Evolutionary conservation across 2,888 invertebrate genomes (phyloP), one percentile per base, ranked within the genome.

Genomic region (Idaea aversata): DNA sequence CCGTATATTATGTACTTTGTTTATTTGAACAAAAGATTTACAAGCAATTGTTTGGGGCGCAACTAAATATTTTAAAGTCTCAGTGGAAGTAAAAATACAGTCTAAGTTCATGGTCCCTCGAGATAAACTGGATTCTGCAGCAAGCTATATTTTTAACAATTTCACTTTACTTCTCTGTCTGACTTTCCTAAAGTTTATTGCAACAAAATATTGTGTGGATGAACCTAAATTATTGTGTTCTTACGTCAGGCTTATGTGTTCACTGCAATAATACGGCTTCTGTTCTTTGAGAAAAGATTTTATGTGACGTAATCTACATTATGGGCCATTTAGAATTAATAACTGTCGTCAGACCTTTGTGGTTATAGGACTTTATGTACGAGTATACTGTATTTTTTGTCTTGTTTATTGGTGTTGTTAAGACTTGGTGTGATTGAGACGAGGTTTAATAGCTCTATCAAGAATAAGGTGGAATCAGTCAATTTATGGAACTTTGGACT

Each of bases 101-200:
- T 71, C 66, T 64, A 74, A 75, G 74, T 76, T 78, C 70, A 70
- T 57, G 60, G 61, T 72, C 79, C 69, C 76, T 47, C 6, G 75
- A 68, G 79, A 76, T 57, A 64, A 67, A 64, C 69, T 62, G 67
- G 69, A 70, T 69, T 67, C 61, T 62, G 65, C 67, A 69, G 47
- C 60, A 65, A 66, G 63, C 63, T 35, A 70, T 67, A 63, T 72
- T 67, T 73, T 69, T 72, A 68, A 58, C 35, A 70, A 68, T 74
- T 73, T 72, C 72, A 62, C 16, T 68, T 71, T 68, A 62, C 67
- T 71, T 67, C 60, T 38, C 57, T 34, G 63, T n/a, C 47, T 61
- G 15, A 47, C 59, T 67, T 61, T 59, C 16, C 61, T n/a, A 61
- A 10, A 36, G 59, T 64, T 66, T 69, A 62, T 62, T 61, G 66